phyloP scores from a whole-genome alignment of 2,797 vertebrate species.

The Ambastaia sidthimunki region DNA sequence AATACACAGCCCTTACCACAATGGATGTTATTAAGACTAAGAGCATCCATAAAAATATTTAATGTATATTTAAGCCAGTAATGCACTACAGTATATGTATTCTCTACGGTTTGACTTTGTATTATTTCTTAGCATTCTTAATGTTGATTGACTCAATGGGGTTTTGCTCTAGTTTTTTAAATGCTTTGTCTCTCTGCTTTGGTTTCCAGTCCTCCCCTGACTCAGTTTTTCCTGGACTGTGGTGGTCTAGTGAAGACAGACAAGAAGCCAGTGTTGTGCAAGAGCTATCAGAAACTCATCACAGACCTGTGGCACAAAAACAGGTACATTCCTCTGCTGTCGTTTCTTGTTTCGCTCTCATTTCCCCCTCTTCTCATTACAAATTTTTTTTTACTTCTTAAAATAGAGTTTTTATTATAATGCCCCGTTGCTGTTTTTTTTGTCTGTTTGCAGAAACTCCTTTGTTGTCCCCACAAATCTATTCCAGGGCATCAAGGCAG shows the following conservation, averaged over 20 bases:
- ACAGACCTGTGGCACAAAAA: slow-evolving; percentile 98
- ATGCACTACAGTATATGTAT: background rate
- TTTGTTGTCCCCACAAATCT: slow-evolving; percentile 96
- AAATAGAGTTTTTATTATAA: background rate
- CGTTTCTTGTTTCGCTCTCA: background rate
- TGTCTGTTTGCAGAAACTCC: slow-evolving; percentile 81
- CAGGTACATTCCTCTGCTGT: slow-evolving; percentile 77
- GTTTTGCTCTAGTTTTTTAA: slow-evolving; percentile 36
- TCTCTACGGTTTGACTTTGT: background rate
- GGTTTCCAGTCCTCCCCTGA: slow-evolving; percentile 88
- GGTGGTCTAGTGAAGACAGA: slow-evolving; percentile 92
- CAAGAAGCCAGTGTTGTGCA: slow-evolving; percentile 97
- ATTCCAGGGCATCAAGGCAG: slow-evolving; percentile 97
- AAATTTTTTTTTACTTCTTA: too few relatives aligned
- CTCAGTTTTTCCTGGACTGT: slow-evolving; percentile 95
- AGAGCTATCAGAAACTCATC: slow-evolving; percentile 98
- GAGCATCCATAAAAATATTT: background rate
- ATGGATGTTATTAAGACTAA: too few relatives aligned
- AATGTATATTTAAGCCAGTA: background rate
- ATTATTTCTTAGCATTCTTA: too few relatives aligned
- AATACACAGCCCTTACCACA: too few relatives aligned
- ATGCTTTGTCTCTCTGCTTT: slow-evolving; percentile 28
- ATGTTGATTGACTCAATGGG: background rate
- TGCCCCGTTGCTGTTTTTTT: slow-evolving; percentile 4
- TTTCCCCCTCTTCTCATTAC: background rate